Conservation (phyloP, 2,113 vertebrate species). For the Murina feae region DNA sequence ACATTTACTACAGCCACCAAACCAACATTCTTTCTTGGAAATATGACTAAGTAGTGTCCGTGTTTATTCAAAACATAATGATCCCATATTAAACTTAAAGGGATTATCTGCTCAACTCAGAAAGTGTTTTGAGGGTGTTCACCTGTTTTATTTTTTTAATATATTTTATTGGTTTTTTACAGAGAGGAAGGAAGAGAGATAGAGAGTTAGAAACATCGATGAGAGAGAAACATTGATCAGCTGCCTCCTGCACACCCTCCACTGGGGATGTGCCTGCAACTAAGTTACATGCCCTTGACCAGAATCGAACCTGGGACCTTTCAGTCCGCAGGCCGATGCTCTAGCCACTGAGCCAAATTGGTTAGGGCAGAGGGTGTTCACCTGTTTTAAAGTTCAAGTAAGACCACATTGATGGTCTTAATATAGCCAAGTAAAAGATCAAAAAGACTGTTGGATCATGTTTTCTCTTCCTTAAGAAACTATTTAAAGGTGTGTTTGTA, state of each 20-base stretch:
- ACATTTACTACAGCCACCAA: background rate
- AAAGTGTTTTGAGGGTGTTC: background rate
- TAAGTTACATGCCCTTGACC: too few relatives aligned
- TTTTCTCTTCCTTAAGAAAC: background rate
- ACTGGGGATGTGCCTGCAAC: too few relatives aligned
- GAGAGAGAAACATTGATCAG: too few relatives aligned
- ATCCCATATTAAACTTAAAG: background rate
- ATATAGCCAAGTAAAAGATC: background rate
- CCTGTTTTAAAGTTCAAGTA: background rate
- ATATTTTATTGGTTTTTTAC: too few relatives aligned
- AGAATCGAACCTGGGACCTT: too few relatives aligned
- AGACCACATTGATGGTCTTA: background rate
- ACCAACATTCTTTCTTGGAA: background rate
- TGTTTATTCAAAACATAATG: background rate
- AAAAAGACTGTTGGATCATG: background rate
- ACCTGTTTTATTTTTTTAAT: background rate
- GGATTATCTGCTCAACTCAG: background rate
- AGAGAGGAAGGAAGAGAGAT: too few relatives aligned
- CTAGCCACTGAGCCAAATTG: too few relatives aligned
- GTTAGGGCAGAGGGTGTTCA: background rate
- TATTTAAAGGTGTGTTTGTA: background rate
- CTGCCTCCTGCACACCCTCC: too few relatives aligned
- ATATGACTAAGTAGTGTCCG: background rate
- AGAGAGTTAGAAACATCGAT: too few relatives aligned
- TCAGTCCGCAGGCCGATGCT: too few relatives aligned